Conservation (phyloP, 2,888 invertebrate genomes). For the Sinopyrophorus schimmeli region DNA sequence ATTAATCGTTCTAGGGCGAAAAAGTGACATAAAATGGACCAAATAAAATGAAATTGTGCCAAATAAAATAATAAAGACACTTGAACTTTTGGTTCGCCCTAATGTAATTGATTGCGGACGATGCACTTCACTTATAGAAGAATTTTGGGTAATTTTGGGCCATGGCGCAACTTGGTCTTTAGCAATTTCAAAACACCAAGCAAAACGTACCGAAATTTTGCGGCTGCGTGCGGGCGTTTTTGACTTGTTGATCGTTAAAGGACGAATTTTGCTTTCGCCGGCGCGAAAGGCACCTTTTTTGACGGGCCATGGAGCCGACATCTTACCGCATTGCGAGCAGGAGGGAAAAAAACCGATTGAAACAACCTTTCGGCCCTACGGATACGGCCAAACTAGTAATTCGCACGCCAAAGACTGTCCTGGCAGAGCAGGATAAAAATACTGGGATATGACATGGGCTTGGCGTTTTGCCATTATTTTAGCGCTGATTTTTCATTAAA, state of each 20-base stretch:
- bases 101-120: no score
- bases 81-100: no score
- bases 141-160: no score
- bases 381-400: slow-evolving; percentile 16
- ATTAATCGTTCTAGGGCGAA: no score
- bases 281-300: slow-evolving; percentile 43
- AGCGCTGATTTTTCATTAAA: slow-evolving; percentile 11
- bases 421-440: slow-evolving; percentile 59
- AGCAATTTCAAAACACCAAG: neutral
- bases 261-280: neutral
- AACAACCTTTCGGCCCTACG: slow-evolving; percentile 3
- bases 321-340: slow-evolving; percentile 35
- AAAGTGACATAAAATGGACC: no score
- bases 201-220: slow-evolving; percentile 4
- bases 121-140: no score
- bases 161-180: no score
- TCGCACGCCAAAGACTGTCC: slow-evolving; percentile 53
- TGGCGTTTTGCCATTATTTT: slow-evolving; percentile 30
- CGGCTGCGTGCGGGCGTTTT: slow-evolving; percentile 6
- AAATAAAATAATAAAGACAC: no score
- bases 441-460: slow-evolving; percentile 55
- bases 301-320: slow-evolving; percentile 76
- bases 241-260: slow-evolving; percentile 3
- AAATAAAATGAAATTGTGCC: no score
- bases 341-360: no score